Evolutionary conservation across 1,140 invertebrate species (phyloP), one percentile per base, ranked within the genome.

Genomic region (Bicyclus anynana): DNA sequence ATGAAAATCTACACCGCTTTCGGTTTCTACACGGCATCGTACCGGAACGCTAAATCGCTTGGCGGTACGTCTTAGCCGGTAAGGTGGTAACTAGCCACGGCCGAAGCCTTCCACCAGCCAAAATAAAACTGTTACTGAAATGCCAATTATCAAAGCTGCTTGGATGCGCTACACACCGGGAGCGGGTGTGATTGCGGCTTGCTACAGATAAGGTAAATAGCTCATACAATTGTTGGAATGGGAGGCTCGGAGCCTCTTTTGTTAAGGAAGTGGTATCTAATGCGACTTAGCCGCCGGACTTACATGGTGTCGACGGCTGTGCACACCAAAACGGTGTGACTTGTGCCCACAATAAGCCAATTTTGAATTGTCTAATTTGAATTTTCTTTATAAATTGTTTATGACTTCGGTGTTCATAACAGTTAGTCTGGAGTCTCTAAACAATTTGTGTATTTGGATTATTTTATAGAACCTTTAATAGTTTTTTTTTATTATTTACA

Each of bases 121-220:
- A n/a, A n/a, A 35, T 35, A 35, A 12, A 35, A 35, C 3, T 35
- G 9, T 2, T 5, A 35, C 3, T 5, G 2, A 35, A 35, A 5
- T 40, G 14, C 37, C 5, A 40, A 74, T 47, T 73, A 81, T 81
- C 79, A 85, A 85, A 67, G 62, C 47, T 37, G 20, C 27, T 42
- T 35, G 46, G 17, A 42, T 62, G 50, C 27, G 26, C 49, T 76
- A 59, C 37, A 64, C 38, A 72, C 65, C 63, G 46, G 65, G 57
- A 75, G 67, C 69, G 65, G 61, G 70, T 82, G 75, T 83, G 80
- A 87, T 87, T 82, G 78, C 68, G 67, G 61, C 60, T 65, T 65
- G 67, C 69, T 71, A 79, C 76, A 78, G 80, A 85, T 87, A 87
- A 84, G 84, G 84, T 81, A 87, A 87, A 87, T 87, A 85, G 81